phyloP scores from a whole-genome alignment of 1,140 invertebrate species.

The Aphidius gifuensis region DNA sequence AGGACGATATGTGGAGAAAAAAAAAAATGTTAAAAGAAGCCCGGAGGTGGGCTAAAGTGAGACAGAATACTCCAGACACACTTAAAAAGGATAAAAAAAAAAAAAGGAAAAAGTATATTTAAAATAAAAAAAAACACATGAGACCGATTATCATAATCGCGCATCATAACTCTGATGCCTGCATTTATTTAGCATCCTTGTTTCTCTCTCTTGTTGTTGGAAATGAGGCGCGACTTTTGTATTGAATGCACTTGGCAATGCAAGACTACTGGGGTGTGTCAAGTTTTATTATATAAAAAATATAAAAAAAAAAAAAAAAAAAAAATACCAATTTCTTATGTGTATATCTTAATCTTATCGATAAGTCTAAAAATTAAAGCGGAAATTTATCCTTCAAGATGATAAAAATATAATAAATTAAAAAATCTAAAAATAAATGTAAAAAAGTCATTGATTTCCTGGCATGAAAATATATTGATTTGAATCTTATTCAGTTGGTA shows the following conservation, averaged over 20 bases:
- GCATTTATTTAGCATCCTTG: slow-evolving; percentile 26
- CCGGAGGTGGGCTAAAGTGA: background rate
- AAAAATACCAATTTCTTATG: background rate
- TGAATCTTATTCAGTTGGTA: too few relatives aligned
- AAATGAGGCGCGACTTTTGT: too few relatives aligned
- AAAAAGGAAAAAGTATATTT: slow-evolving; percentile 13
- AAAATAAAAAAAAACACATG: slow-evolving; percentile 33
- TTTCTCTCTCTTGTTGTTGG: background rate
- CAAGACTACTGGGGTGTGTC: slow-evolving; percentile 26
- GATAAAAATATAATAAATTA: too few relatives aligned
- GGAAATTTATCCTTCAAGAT: too few relatives aligned
- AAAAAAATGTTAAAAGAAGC: slow-evolving; percentile 10
- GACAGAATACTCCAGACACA: slow-evolving; percentile 11
- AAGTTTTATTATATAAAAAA: slow-evolving; percentile 2
- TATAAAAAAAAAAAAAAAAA: slow-evolving; percentile 3
- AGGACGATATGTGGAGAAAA: slow-evolving; percentile 15
- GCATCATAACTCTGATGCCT: slow-evolving; percentile 49
- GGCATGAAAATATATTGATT: too few relatives aligned
- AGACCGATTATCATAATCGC: slow-evolving; percentile 55
- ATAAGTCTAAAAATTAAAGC: slow-evolving; percentile 11
- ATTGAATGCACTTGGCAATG: slow-evolving; percentile 2
- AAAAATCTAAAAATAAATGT: too few relatives aligned
- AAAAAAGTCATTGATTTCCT: too few relatives aligned
- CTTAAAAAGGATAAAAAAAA: slow-evolving; percentile 1
- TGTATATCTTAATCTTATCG: background rate